Conservation (phyloP, 2,113 vertebrate genomes). For the Ovis canadensis region DNA sequence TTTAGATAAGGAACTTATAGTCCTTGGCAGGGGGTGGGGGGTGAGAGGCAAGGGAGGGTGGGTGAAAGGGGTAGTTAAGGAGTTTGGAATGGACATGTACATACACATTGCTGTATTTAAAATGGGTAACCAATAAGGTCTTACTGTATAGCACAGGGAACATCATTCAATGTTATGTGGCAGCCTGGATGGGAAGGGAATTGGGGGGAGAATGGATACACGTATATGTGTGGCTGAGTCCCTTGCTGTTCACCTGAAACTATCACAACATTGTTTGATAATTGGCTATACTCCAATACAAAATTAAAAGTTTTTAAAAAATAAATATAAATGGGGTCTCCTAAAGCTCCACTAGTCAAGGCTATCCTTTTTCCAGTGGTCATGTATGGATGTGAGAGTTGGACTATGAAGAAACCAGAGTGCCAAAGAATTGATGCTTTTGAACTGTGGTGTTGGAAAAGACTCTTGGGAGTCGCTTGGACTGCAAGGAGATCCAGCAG, state of each 20-base stretch:
- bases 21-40: neutral
- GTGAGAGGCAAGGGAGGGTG: neutral
- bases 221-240: neutral
- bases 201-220: neutral
- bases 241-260: neutral
- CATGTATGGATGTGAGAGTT: too few species aligned
- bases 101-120: neutral
- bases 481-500: too few species aligned
- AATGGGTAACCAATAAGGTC: neutral
- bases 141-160: neutral
- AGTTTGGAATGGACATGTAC: neutral
- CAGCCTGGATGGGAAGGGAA: neutral
- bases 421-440: accelerated
- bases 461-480: too few species aligned
- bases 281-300: neutral
- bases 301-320: neutral
- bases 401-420: too few species aligned
- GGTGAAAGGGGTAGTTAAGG: neutral
- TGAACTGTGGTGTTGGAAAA: too few species aligned
- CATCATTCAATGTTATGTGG: neutral
- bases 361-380: too few species aligned
- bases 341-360: neutral
- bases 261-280: neutral
- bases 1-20: neutral
- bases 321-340: too few species aligned